These are phyloP conservation scores for Aphelenchoides fujianensis DNA, from an alignment of 1,140 invertebrate genomes.

Conservation along the genomic window DNA sequence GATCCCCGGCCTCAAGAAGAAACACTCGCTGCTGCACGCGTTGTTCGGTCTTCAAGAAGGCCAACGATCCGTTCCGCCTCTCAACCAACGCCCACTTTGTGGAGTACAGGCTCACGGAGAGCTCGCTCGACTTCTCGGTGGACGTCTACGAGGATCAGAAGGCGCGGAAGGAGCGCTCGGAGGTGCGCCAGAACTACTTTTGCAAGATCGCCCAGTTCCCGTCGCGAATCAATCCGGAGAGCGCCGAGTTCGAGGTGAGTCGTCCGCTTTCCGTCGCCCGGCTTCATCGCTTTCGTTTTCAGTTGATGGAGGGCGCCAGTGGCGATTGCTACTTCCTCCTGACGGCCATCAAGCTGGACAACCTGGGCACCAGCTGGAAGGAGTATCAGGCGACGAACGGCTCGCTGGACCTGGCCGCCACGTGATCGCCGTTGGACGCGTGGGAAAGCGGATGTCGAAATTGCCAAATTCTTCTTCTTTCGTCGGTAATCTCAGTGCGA, in stretches of 20 bases:
- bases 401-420: constrained; percentile 37
- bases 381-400: constrained; percentile 47
- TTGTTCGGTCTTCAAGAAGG: constrained; percentile 37
- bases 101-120: constrained; percentile 36
- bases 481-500: not conserved
- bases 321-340: constrained; percentile 51
- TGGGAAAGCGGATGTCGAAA: not conserved
- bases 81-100: constrained; percentile 47
- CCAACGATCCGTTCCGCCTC: constrained; percentile 40
- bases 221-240: constrained; percentile 49
- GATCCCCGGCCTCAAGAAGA: constrained; percentile 40
- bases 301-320: constrained; percentile 42
- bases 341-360: constrained; percentile 44
- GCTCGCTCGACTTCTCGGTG: constrained; percentile 33
- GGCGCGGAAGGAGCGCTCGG: constrained; percentile 38
- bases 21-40: constrained; percentile 23
- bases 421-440: constrained; percentile 16
- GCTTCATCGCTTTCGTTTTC: constrained; percentile 20
- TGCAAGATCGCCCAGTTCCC: constrained; percentile 46
- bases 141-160: constrained; percentile 41
- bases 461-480: not conserved
- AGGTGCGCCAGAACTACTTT: constrained; percentile 39
- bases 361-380: constrained; percentile 49
- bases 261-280: not conserved
- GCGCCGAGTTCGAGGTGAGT: constrained; percentile 46